Base-by-base conservation (phyloP, 2,888 invertebrate species). In the Caenorhabditis sinica region DNA sequence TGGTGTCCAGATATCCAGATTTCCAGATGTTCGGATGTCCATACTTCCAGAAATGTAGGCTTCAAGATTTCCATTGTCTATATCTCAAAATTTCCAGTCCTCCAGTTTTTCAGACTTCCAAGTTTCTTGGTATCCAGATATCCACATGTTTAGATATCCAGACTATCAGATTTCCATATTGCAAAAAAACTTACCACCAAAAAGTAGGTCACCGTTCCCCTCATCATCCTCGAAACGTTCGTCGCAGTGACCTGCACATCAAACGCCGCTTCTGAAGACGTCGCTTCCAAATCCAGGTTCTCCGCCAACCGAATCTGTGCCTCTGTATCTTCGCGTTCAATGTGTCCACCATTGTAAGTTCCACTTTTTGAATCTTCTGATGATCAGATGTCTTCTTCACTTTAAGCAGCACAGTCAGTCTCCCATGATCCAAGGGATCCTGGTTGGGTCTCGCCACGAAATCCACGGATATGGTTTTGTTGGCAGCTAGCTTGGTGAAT, bases 201-300 rank as follows among this genome's bases (percentile, higher is more conserved):
- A 92, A 95, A 95, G 89, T 95, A 95, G 11, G 95, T 95, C 51
- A 95, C 90, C 28, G 94, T 94, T 74, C 95, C 95, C 68, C 94
- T 53, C 77, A 89, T 72, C 61, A 85, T 83, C 60, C 83, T 76
- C 23, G 84, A 68, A 2, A 81, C 76, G 33, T 77, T 66, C 6
- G 81, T 86, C 20, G 82, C 68, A 6, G 25, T 33, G 0, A 87
- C 82, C 30, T 83, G 76, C n/a, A 88, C 76, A 25, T 77, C 76
- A 49, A 88, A 79, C 9, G 68, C 13, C 17, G 83, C 51, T n/a
- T 93, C 92, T 65, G 92, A 89, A 49, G 91, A 90, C 81, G 93
- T 92, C 69, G 92, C 90, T 2, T 23, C 43, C 20, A 83, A 60
- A 80, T 91, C 91, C 82, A 93, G 91, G 79, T 92, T 91, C 74